These are phyloP conservation scores for Haliclona indistincta DNA, from an alignment of 37 sponge, comb jelly and placozoan species.

Conservation along the genomic window DNA sequence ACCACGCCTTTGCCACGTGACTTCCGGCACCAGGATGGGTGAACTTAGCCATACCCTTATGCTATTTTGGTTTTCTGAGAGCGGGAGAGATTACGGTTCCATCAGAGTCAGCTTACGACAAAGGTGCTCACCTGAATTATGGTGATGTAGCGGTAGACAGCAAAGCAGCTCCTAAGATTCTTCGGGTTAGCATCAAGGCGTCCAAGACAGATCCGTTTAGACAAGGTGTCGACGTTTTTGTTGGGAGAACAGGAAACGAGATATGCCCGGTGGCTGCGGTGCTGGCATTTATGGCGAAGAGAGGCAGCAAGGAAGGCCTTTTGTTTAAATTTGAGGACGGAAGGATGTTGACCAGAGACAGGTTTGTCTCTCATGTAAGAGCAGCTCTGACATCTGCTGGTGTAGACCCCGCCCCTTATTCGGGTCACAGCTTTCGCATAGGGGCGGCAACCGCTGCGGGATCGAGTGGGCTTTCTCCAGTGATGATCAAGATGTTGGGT, in stretches of 20 bases:
- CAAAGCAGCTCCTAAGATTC: not conserved
- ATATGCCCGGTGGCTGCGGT: slow-evolving; percentile 6
- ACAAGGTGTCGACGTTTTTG: not conserved
- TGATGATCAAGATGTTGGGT: too few species aligned
- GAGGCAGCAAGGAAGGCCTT: not conserved
- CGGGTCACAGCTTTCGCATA: slow-evolving; percentile 21
- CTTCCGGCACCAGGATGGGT: too few species aligned
- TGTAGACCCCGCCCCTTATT: slow-evolving; percentile 3
- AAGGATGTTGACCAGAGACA: slow-evolving; percentile 1
- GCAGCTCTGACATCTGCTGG: not conserved
- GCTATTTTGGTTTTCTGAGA: slow-evolving; percentile 26
- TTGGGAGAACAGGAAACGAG: slow-evolving; percentile 2
- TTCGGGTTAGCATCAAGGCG: slow-evolving; percentile 3
- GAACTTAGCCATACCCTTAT: too few species aligned
- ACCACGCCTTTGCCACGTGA: too few species aligned
- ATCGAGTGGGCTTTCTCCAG: too few species aligned
- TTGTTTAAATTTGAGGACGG: slow-evolving; percentile 8
- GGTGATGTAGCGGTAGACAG: slow-evolving; percentile 1
- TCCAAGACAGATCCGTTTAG: slow-evolving; percentile 27
- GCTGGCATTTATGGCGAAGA: not conserved
- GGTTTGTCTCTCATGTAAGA: slow-evolving; percentile 4
- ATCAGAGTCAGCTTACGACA: not conserved
- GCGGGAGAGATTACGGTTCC: slow-evolving; percentile 11
- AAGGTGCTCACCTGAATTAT: not conserved
- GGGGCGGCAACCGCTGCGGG: slow-evolving; percentile 18